Evolutionary conservation across 1,140 invertebrate species (phyloP), one percentile per base, ranked within the genome.

Genomic region (Globodera rostochiensis): DNA sequence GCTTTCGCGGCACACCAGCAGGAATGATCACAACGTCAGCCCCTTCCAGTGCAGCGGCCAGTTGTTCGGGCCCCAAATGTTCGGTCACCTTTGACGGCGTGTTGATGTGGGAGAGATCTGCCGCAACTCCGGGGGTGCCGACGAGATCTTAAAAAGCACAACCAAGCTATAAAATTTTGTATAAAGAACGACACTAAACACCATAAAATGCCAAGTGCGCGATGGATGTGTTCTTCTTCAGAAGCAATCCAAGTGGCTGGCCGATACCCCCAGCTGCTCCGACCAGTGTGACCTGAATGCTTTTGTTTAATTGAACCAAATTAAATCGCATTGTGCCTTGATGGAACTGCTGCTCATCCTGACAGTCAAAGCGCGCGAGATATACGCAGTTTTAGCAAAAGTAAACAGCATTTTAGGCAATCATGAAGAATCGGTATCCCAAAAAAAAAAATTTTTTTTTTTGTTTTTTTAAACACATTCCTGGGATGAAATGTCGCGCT

Each of bases 181-280:
- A 25, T 25, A 50, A 50, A 7, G 49, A 8, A 60, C 25, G 25
- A 25, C 25, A 15, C 15, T 15, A 60, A 60, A 13, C 57, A 60
- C 57, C 97, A 88, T 97, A 99, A 2, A 99, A 92, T 11, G 91
- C 85, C 9, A 89, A 80, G 64, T 87, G 69, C 6, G 87, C 88
- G 71, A 89, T 84, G 66, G 95, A 90, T 71, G 95, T 93, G 82
- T 94, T 95, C 86, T 95, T 93, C 91, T 99, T 99, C 79, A 99
- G 91, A n/a, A 99, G 92, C 66, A 99, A 92, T 11, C 96, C 95
- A 85, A 99, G 91, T 8, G 97, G 97, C 91, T 99, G 98, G 1
- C 97, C 98, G 91, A 99, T 99, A 73, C 97, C 97, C 83, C 97
- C 98, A 88, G 94, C 93, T 2, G 97, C 98, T 78, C 98, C 98